These are phyloP conservation scores for Coptotermes formosanus DNA, from an alignment of 1,140 invertebrate species.

Conservation along the genomic window DNA sequence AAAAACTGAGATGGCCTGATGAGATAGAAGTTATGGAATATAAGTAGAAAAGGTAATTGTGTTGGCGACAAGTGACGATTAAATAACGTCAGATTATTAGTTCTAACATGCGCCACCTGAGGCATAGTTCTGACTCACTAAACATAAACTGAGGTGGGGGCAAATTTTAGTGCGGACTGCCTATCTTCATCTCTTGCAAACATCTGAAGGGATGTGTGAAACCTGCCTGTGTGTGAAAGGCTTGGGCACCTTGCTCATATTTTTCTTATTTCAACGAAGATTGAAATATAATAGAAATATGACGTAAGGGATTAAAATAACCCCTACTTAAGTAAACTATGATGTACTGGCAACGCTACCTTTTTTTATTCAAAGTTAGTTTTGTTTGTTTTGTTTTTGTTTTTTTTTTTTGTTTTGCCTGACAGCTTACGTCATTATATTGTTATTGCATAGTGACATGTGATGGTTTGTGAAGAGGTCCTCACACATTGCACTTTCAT, in stretches of 20 bases:
- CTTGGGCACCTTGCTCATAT: not conserved
- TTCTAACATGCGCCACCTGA: too few species aligned
- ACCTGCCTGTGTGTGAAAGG: not conserved
- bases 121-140: too few species aligned
- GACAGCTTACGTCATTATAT: constrained; percentile 9
- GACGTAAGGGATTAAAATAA: constrained; percentile 4
- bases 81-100: too few species aligned
- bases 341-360: not conserved
- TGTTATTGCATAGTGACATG: not conserved
- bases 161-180: too few species aligned
- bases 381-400: not conserved
- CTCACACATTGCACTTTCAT: not conserved
- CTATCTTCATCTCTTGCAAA: too few species aligned
- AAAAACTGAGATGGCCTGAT: too few species aligned
- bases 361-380: not conserved
- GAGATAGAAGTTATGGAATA: too few species aligned
- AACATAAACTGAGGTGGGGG: too few species aligned
- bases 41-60: too few species aligned
- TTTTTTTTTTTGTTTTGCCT: not conserved
- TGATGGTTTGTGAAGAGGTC: constrained; percentile 8
- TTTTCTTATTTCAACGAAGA: not conserved
- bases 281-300: constrained; percentile 5
- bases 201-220: not conserved
- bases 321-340: not conserved
- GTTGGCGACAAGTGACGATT: too few species aligned